Percentiles rank a stretch among this genome's conserved stretches.
These are phyloP conservation scores for Dione juno DNA, from an alignment of 2,888 invertebrate genomes.

Conservation along the genomic window DNA sequence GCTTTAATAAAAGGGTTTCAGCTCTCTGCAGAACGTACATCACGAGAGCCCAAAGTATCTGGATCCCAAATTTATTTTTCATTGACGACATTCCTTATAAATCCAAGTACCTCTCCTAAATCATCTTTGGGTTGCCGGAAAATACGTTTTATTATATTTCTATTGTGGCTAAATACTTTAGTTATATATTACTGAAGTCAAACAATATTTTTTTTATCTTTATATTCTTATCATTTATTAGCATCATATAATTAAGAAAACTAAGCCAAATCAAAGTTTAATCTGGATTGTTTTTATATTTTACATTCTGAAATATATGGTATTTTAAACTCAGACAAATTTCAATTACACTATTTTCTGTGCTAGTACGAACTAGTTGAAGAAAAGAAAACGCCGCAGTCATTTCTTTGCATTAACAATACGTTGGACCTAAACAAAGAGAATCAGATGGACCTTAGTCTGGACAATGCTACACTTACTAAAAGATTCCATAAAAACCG, in stretches of 20 bases:
- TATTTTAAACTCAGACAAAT: not conserved
- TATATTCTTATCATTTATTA: not conserved
- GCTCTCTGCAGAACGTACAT: slow-evolving; percentile 77
- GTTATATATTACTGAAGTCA: not conserved
- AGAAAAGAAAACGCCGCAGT: slow-evolving; percentile 31
- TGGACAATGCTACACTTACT: slow-evolving; percentile 50
- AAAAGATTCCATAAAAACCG: slow-evolving; percentile 79
- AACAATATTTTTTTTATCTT: not conserved
- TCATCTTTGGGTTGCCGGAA: slow-evolving; percentile 67
- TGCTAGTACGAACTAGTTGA: not conserved
- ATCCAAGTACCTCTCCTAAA: slow-evolving; percentile 76
- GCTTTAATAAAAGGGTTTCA: slow-evolving; percentile 83
- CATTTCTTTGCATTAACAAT: slow-evolving; percentile 66
- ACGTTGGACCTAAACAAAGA: slow-evolving; percentile 72
- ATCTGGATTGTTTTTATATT: too few relatives aligned
- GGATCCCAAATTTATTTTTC: slow-evolving; percentile 81
- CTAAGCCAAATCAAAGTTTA: too few relatives aligned
- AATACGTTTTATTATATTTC: slow-evolving; percentile 69
- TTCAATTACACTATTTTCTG: not conserved
- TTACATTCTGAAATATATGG: too few relatives aligned
- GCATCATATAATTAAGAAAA: too few relatives aligned
- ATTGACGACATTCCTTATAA: slow-evolving; percentile 73
- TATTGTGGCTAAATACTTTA: slow-evolving; percentile 31
- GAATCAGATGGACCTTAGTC: slow-evolving; percentile 62
- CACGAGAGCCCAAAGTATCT: slow-evolving; percentile 77